These are phyloP conservation scores for Xenopus petersii DNA, from an alignment of 2,797 vertebrate species.

Conservation along the genomic window DNA sequence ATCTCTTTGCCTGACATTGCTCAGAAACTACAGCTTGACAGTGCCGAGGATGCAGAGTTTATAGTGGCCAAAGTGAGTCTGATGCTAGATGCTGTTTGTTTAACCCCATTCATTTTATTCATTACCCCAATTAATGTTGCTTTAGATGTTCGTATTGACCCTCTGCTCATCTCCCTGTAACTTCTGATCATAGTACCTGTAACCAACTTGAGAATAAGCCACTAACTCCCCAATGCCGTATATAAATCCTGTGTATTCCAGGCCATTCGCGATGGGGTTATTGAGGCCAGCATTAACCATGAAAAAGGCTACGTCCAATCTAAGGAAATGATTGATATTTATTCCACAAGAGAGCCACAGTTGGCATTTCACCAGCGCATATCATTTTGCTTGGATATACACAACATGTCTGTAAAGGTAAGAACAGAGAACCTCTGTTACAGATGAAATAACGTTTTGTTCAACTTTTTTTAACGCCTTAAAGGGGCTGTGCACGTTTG, in stretches of 20 bases:
- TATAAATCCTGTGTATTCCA: constrained; percentile 51
- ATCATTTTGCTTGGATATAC: constrained; percentile 96
- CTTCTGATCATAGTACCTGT: too few species aligned
- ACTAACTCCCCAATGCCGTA: background rate
- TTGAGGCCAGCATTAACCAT: constrained; percentile 96
- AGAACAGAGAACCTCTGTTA: background rate
- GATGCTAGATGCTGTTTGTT: too few species aligned
- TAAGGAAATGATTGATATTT: constrained; percentile 95
- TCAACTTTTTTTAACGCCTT: too few species aligned
- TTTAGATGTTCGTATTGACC: too few species aligned
- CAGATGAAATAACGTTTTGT: too few species aligned
- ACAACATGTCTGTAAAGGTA: constrained; percentile 99
- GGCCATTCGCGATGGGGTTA: constrained; percentile 95
- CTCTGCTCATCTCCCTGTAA: too few species aligned
- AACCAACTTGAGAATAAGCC: too few species aligned
- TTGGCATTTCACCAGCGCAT: constrained; percentile 96
- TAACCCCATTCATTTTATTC: too few species aligned
- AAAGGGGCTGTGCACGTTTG: too few species aligned
- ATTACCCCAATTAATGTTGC: too few species aligned
- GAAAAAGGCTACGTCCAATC: constrained; percentile 97
- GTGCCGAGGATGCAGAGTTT: constrained; percentile 93
- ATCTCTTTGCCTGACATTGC: constrained; percentile 94
- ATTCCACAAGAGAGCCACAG: constrained; percentile 93
- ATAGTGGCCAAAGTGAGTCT: constrained; percentile 90
- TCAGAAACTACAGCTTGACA: constrained; percentile 94